These are phyloP conservation scores for Gallinago media DNA, from an alignment of 2,113 vertebrate species.

Conservation along the genomic window DNA sequence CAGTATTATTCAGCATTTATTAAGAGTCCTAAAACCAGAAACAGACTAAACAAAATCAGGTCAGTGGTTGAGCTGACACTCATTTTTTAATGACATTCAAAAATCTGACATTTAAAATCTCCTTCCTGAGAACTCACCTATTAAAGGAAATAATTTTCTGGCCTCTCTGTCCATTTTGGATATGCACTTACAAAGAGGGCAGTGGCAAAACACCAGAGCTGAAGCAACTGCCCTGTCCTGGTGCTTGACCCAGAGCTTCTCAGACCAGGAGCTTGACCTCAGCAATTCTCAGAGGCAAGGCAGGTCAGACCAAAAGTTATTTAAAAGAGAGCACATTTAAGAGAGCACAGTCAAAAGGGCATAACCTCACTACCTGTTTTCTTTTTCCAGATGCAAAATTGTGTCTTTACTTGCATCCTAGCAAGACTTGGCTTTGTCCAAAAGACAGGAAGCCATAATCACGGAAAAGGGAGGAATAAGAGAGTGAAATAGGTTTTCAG, in stretches of 20 bases:
- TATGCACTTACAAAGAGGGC: not conserved
- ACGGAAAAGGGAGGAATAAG: not conserved
- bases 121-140: accelerated
- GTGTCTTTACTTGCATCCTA: not conserved
- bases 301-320: not conserved
- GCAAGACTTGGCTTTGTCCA: not conserved
- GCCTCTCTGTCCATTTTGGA: not conserved
- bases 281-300: not conserved
- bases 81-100: not conserved
- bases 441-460: not conserved
- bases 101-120: not conserved
- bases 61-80: not conserved
- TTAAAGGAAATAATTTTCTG: not conserved
- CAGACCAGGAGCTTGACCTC: too few species aligned
- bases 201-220: not conserved
- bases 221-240: not conserved
- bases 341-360: not conserved
- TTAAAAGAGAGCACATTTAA: not conserved
- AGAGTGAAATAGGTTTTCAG: not conserved
- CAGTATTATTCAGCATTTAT: not conserved
- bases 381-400: not conserved
- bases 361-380: not conserved
- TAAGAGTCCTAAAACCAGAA: not conserved
- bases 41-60: not conserved
- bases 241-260: not conserved